phyloP scores from a whole-genome alignment of 1,140 invertebrate genomes.

The Halesus radiatus region DNA sequence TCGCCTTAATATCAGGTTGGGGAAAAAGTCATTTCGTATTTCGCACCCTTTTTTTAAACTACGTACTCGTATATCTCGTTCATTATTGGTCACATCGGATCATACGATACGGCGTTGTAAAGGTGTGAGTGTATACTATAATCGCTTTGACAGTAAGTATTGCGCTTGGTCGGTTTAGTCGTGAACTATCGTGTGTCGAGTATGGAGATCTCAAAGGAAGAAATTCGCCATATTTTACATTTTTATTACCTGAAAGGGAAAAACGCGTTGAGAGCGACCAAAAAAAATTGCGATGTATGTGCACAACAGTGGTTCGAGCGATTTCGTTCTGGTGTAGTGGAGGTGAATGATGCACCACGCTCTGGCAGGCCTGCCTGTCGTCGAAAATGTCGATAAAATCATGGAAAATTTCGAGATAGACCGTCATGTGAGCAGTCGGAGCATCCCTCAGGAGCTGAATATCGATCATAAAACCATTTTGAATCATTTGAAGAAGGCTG shows the following conservation, averaged over 20 bases:
- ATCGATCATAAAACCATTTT: conserved; percentile 22
- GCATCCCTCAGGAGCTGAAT: not conserved
- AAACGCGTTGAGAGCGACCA: conserved; percentile 19
- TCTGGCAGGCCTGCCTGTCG: conserved; percentile 22
- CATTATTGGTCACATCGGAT: conserved; percentile 1
- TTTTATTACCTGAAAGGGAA: conserved; percentile 22
- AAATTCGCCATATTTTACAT: conserved; percentile 13
- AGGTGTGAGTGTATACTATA: too few relatives aligned
- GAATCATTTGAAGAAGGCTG: conserved; percentile 7
- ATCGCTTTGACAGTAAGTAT: too few relatives aligned
- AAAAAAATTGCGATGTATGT: conserved; percentile 20
- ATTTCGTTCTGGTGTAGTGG: conserved; percentile 13
- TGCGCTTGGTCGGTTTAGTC: conserved; percentile 12
- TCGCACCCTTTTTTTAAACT: too few relatives aligned
- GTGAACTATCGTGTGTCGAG: conserved; percentile 19
- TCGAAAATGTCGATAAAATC: conserved; percentile 22
- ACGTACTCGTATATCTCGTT: conserved; percentile 28
- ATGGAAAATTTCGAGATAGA: conserved; percentile 23
- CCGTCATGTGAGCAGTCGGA: conserved; percentile 11
- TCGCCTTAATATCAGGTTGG: too few relatives aligned
- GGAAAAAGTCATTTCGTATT: too few relatives aligned
- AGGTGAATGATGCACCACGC: conserved; percentile 14
- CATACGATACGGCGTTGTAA: not conserved
- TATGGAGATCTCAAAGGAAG: conserved; percentile 23
- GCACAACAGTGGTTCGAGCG: conserved; percentile 14